These are phyloP conservation scores for Rhopilema esculentum DNA, from an alignment of 30 jellyfish, hydroid and myxozoan genomes.

Conservation along the genomic window DNA sequence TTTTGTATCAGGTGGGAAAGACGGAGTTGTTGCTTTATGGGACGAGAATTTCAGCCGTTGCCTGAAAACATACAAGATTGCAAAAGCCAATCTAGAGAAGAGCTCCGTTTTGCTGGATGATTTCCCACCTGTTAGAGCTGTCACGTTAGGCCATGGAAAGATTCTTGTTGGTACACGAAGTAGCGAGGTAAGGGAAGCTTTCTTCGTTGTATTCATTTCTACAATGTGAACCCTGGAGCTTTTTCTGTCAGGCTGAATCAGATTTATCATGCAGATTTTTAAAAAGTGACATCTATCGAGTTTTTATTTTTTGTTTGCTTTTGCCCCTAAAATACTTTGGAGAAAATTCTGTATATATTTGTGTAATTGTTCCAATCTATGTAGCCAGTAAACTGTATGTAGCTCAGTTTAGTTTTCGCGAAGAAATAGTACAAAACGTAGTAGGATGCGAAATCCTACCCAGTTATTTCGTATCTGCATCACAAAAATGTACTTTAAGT, in stretches of 20 bases:
- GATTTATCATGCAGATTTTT: neutral
- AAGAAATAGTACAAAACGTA: too few relatives aligned
- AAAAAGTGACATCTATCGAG: constrained; percentile 11
- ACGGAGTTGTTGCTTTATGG: constrained; percentile 96
- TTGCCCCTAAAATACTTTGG: neutral
- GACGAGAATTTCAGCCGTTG: constrained; percentile 92
- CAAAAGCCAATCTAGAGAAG: constrained; percentile 76
- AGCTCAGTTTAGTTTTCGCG: too few relatives aligned
- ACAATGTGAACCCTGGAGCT: neutral
- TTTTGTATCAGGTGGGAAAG: constrained; percentile 95
- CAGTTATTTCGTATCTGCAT: too few relatives aligned
- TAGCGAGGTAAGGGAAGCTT: constrained; percentile 75
- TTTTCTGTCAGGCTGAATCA: too few relatives aligned
- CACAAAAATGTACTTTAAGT: too few relatives aligned
- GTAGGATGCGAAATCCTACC: too few relatives aligned
- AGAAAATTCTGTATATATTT: too few relatives aligned
- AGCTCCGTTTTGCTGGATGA: constrained; percentile 77
- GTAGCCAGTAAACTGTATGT: too few relatives aligned
- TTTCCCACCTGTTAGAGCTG: constrained; percentile 91
- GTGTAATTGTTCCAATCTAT: too few relatives aligned
- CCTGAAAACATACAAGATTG: constrained; percentile 81
- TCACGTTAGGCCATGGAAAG: constrained; percentile 93
- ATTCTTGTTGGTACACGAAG: constrained; percentile 91
- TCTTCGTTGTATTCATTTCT: neutral
- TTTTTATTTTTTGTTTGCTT: neutral